Base-by-base conservation (phyloP, 2,797 vertebrate species). In the Karalla daura region DNA sequence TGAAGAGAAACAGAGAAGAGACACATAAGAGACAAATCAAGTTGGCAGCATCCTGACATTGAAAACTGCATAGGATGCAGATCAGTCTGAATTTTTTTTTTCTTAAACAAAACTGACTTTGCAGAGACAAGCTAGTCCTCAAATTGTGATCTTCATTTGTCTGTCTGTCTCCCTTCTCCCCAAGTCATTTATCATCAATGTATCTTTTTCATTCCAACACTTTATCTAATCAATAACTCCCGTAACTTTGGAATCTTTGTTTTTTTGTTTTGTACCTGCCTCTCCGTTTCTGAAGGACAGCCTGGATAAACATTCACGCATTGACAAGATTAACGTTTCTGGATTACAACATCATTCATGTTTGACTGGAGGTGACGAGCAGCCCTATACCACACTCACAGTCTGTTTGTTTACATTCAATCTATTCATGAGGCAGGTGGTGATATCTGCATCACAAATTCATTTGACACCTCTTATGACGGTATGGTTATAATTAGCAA, bases 1-100 rank as follows among this genome's bases (percentile, higher is more conserved):
- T 99, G 80, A 50, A 78, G 74, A 80, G 47, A 88, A 53, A 77
- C 23, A 65, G 21, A 78, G 40, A 62, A 32, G 28, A 66, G n/a
- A 76, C 36, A 74, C 46, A 39, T 77, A 28, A 66, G 24, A 49
- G 40, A 75, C 32, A 24, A 71, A 79, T 70, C 20, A 12, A 81
- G 64, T 33, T 18, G 51, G 63, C 58, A 46, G 28, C 45, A 44
- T 12, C 10, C 27, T 12, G 50, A 52, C 32, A 17, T 21, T 60
- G 33, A 59, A 70, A 5, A 58, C 58, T 7, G 55, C 41, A 52
- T 37, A 52, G 14, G 23, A 28, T 25, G 45, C 43, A 44, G 32
- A 25, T 41, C 5, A 9, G 40, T 44, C n/a, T 3, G 25, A 65
- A 1, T 3, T 68, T 50, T 63, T n/a, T n/a, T n/a, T n/a, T n/a